Base-by-base conservation (phyloP, 2,888 invertebrate genomes). In the Epirrita christyi region DNA sequence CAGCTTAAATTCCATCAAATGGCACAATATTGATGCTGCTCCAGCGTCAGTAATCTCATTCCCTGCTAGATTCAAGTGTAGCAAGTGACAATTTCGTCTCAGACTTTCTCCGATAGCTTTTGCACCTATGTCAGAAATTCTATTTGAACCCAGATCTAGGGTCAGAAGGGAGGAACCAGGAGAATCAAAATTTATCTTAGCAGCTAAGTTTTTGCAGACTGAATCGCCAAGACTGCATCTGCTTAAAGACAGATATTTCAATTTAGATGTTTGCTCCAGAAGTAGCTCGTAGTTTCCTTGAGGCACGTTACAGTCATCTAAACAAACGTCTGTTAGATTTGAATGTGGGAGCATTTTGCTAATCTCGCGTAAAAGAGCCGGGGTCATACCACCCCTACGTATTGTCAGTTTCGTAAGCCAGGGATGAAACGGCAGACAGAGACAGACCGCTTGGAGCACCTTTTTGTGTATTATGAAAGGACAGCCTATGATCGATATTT, bases 11-110 rank as follows among this genome's bases (percentile, higher is more conserved):
- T 76, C 68, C 58, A 60, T 67, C 15, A 87, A 67, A 49, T 66
- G 49, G 8, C 67, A 55, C 2, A 86, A 46, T 13, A 87, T 72
- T n/a, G 55, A 53, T n/a, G 2, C 11, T 1, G 76, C 74, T 3
- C 86, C 86, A 4, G 10, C 43, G 46, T 81, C 79, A 9, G 78
- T 73, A 8, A 87, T 76, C 28, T 50, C 55, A 52, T 86, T 87
- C 21, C 74, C 80, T 4, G 80, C 71, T 53, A 86, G 61, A 70
- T 81, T 83, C 5, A 87, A 67, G 63, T 86, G 76, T 8, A 77
- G 6, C 6, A 87, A 66, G 10, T 59, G 62, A 15, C 86, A 76
- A 57, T 87, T 87, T 9, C 49, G 68, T 64, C 78, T 75, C 2
- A 87, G 63, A 34, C 72, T 64, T n/a, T 71, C 57, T 1, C 72